Conservation (phyloP, 2,888 invertebrate species). For the Patella pellucida region DNA sequence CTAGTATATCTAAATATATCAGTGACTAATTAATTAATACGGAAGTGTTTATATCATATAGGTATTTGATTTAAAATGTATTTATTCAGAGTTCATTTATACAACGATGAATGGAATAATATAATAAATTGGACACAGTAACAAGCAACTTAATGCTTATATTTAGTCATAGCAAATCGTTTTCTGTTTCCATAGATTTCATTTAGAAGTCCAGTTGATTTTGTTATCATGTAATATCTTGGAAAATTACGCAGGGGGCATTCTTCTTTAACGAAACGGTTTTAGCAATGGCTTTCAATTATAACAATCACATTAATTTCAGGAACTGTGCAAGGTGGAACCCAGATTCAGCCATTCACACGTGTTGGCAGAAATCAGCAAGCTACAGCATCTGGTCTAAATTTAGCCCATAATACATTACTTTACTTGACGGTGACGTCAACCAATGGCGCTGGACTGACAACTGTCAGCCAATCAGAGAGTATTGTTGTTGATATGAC, state of each 20-base stretch:
- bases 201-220: not conserved
- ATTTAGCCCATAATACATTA: conserved; percentile 42
- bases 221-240: too few relatives aligned
- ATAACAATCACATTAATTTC: too few relatives aligned
- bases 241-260: too few relatives aligned
- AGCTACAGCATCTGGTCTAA: conserved; percentile 37
- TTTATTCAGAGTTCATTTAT: too few relatives aligned
- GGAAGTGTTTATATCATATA: not conserved
- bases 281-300: too few relatives aligned
- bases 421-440: conserved; percentile 51
- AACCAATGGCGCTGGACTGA: conserved; percentile 45
- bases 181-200: not conserved
- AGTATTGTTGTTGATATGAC: conserved; percentile 48
- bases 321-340: conserved; percentile 46
- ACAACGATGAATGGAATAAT: too few relatives aligned
- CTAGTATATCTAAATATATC: too few relatives aligned
- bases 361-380: conserved; percentile 44
- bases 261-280: too few relatives aligned
- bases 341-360: conserved; percentile 38
- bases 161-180: too few relatives aligned
- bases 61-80: too few relatives aligned
- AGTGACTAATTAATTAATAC: not conserved
- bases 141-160: too few relatives aligned
- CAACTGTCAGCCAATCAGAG: conserved; percentile 40
- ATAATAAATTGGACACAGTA: too few relatives aligned